phyloP scores from a whole-genome alignment of 2,113 vertebrate genomes.

The Mustelus asterias region DNA sequence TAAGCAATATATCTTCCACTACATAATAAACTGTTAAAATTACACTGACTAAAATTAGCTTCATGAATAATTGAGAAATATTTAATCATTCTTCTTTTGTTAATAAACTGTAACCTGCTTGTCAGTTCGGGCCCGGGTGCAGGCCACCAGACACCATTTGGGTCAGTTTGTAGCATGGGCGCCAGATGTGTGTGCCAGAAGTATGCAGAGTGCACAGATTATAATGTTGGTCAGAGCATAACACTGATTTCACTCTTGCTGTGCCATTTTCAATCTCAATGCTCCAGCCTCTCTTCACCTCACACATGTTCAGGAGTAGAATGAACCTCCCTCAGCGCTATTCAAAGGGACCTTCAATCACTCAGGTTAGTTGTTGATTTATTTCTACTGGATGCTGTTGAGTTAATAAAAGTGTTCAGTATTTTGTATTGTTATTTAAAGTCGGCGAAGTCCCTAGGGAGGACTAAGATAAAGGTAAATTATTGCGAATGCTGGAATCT shows the following conservation, averaged over 20 bases:
- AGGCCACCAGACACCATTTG: neutral
- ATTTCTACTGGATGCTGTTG: neutral
- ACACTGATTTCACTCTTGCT: neutral
- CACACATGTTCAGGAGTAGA: neutral
- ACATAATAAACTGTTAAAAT: slow-evolving; percentile 37
- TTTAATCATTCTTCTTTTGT: slow-evolving; percentile 39
- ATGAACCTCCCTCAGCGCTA: neutral
- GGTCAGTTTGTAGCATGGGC: neutral
- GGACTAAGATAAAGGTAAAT: too few relatives aligned
- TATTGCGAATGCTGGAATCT: too few relatives aligned
- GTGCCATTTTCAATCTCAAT: neutral
- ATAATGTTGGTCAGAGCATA: too few relatives aligned
- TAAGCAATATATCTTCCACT: slow-evolving; percentile 37
- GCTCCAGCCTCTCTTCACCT: neutral
- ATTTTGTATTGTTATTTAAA: neutral
- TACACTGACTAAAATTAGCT: slow-evolving; percentile 39
- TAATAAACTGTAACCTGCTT: slow-evolving; percentile 38
- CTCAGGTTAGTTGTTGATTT: neutral
- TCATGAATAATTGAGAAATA: slow-evolving; percentile 39
- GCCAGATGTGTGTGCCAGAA: neutral
- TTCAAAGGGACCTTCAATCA: neutral
- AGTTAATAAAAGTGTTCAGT: too few relatives aligned
- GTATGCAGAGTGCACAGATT: neutral
- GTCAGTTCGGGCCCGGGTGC: neutral
- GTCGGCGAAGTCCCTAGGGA: neutral